phyloP scores from a whole-genome alignment of 2,113 vertebrate genomes.

The Mastomys natalensis region DNA sequence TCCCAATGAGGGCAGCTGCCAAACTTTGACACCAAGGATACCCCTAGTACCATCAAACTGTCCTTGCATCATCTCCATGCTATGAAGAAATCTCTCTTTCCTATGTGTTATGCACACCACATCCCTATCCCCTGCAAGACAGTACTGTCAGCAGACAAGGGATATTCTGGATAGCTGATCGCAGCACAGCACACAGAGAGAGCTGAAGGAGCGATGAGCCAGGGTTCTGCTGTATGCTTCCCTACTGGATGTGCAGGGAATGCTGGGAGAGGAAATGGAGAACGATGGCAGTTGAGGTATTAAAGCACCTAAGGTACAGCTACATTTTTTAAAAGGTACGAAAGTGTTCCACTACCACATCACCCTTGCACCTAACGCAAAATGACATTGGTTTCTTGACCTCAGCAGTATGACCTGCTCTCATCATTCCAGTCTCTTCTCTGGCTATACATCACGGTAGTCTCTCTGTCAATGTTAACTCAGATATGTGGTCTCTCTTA shows the following conservation, averaged over 20 bases:
- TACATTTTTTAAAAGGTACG: not conserved
- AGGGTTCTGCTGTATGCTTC: too few species aligned
- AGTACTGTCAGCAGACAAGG: not conserved
- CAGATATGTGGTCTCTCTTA: not conserved
- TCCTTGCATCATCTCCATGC: not conserved
- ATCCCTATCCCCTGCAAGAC: not conserved
- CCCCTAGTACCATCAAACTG: not conserved
- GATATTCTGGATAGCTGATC: not conserved
- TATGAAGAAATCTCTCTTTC: not conserved
- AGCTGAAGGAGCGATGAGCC: too few species aligned
- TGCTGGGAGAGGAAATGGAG: not conserved
- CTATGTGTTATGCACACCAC: fast-evolving
- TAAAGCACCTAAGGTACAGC: fast-evolving
- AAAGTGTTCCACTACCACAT: fast-evolving
- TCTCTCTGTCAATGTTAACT: not conserved
- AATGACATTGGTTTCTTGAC: not conserved
- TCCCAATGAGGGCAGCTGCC: not conserved
- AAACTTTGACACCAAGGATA: not conserved
- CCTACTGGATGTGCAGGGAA: not conserved
- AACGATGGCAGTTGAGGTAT: fast-evolving
- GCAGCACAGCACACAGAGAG: fast-evolving
- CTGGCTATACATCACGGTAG: not conserved
- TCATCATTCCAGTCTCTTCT: not conserved
- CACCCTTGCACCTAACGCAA: not conserved
- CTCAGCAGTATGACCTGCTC: not conserved